Evolutionary conservation across 2,113 vertebrate species (phyloP).

Genomic region (Carlito syrichta): DNA sequence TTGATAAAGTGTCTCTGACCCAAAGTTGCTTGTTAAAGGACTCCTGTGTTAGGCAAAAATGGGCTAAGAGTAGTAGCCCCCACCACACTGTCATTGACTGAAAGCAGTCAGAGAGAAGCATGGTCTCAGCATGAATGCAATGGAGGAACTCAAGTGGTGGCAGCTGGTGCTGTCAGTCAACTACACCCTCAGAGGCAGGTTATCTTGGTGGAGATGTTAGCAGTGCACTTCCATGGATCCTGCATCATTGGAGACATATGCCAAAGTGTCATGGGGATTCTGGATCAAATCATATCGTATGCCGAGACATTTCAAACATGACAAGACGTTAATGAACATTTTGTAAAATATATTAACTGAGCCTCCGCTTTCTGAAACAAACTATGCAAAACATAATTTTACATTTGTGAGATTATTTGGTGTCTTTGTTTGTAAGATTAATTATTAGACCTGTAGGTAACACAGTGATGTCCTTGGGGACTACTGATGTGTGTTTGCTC

Average conservation of each 20-base stretch:
- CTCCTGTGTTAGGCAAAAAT: background rate
- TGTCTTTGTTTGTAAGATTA: slow-evolving; percentile 31
- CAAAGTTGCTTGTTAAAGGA: background rate
- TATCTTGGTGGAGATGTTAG: background rate
- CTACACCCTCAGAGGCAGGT: background rate
- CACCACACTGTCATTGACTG: background rate
- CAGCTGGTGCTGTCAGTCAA: slow-evolving; percentile 26
- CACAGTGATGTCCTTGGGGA: background rate
- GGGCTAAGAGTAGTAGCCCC: background rate
- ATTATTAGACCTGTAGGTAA: slow-evolving; percentile 19
- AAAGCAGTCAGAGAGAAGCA: background rate
- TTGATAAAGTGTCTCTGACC: background rate
- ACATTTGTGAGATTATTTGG: background rate
- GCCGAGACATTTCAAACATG: background rate
- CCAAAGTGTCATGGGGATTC: background rate
- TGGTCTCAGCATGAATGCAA: background rate
- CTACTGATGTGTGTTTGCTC: background rate
- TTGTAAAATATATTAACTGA: background rate
- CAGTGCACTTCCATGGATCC: background rate
- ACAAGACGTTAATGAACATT: background rate
- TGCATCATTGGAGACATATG: background rate
- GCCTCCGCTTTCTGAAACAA: slow-evolving; percentile 14
- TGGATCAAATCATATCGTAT: background rate
- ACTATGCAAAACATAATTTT: background rate
- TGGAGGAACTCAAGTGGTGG: background rate